phyloP scores from a whole-genome alignment of 2,113 vertebrate species.

The Paracanthobrama guichenoti region DNA sequence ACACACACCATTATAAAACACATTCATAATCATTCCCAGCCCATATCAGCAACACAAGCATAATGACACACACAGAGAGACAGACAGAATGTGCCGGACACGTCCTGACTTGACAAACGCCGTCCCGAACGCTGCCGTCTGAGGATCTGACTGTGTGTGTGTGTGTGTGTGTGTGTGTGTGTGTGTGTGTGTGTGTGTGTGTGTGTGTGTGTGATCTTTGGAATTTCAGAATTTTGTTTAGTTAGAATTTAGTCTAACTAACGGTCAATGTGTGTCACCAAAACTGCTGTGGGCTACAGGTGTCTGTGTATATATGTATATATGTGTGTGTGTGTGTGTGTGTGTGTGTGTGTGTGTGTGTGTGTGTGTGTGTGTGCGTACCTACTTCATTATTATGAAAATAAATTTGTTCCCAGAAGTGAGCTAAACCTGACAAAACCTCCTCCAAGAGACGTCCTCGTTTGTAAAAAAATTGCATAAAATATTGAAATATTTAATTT shows the following conservation, averaged over 20 bases:
- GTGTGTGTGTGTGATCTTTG: neutral
- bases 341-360: too few relatives aligned
- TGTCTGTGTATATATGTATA: neutral
- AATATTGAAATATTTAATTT: too few relatives aligned
- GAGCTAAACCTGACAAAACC: too few relatives aligned
- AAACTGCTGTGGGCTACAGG: neutral
- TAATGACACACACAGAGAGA: slow-evolving; percentile 33
- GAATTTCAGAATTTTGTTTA: neutral
- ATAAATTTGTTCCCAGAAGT: too few relatives aligned
- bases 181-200: too few relatives aligned
- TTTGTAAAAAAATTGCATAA: too few relatives aligned
- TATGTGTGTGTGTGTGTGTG: neutral
- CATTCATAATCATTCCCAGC: neutral
- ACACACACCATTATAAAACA: slow-evolving; percentile 9
- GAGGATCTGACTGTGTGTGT: neutral
- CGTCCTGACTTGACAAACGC: neutral
- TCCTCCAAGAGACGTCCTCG: too few relatives aligned
- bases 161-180: neutral
- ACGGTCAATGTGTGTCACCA: neutral
- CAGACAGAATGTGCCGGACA: neutral
- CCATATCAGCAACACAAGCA: neutral
- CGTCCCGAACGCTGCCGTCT: neutral
- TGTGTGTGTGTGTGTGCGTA: too few relatives aligned
- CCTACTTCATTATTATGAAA: too few relatives aligned
- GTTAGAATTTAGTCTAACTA: too few relatives aligned